These are phyloP conservation scores for Pipistrellus kuhlii DNA, from an alignment of 2,797 vertebrate species.

Conservation along the genomic window DNA sequence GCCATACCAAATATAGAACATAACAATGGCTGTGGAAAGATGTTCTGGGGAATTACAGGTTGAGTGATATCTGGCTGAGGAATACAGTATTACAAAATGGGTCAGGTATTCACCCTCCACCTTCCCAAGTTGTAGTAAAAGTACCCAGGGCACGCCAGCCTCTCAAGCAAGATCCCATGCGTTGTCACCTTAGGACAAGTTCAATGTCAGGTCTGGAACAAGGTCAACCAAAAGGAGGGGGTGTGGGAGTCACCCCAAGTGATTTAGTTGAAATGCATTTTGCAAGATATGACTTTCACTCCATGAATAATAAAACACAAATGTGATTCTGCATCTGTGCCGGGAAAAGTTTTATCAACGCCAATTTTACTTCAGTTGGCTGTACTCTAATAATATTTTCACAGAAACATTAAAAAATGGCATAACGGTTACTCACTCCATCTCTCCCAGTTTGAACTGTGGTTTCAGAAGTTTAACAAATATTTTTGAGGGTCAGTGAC, in stretches of 20 bases:
- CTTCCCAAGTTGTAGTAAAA: neutral
- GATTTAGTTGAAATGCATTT: neutral
- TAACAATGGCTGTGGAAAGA: neutral
- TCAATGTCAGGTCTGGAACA: neutral
- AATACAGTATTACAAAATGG: neutral
- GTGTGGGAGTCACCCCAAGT: neutral
- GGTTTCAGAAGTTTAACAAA: neutral
- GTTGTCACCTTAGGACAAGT: neutral
- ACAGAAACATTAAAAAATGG: neutral
- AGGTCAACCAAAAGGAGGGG: neutral
- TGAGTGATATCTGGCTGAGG: neutral
- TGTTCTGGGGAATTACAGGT: neutral
- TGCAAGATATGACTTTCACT: neutral
- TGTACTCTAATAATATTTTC: neutral
- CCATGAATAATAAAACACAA: neutral
- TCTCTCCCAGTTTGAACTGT: neutral
- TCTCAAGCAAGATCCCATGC: neutral
- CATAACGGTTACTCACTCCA: neutral
- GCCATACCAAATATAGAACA: neutral
- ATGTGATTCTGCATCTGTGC: neutral
- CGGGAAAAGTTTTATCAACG: neutral
- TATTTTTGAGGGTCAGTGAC: neutral
- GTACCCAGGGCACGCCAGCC: fast-evolving
- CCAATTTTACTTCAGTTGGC: neutral
- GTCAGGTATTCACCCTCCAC: neutral